phyloP scores from a whole-genome alignment of 2,113 vertebrate genomes.

The Antigone vipio region DNA sequence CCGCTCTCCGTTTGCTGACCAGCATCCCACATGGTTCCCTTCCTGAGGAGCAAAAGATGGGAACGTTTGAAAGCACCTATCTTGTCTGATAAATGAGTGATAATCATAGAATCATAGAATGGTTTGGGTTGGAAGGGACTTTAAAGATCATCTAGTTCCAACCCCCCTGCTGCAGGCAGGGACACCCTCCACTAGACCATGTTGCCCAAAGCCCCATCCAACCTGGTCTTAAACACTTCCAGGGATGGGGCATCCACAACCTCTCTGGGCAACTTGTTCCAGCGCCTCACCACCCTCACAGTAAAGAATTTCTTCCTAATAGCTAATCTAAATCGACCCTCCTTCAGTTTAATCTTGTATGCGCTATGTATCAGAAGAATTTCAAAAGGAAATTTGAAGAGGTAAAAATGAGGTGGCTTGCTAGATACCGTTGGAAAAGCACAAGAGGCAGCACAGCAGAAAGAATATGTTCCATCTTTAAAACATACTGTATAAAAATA shows the following conservation, averaged over 20 bases:
- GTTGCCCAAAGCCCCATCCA: no score
- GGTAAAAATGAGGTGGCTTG: background rate
- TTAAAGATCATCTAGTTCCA: no score
- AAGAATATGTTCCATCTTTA: background rate
- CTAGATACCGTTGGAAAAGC: background rate
- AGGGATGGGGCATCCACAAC: no score
- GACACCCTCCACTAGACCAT: no score
- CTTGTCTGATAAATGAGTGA: background rate
- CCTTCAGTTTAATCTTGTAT: background rate
- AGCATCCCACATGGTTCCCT: background rate
- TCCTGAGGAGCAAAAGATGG: background rate
- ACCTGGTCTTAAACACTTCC: no score
- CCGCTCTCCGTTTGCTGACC: background rate
- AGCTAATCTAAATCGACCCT: no score
- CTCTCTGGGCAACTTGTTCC: no score
- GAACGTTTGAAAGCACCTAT: background rate
- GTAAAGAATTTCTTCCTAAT: no score
- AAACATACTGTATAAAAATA: background rate
- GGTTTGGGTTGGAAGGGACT: no score
- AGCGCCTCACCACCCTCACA: no score
- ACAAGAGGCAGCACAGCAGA: background rate
- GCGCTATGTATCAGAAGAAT: background rate
- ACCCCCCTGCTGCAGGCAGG: no score
- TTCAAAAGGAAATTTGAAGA: background rate
- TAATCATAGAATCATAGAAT: no score